Conservation (phyloP, 2,888 invertebrate genomes). For the Hecatera dysodea region DNA sequence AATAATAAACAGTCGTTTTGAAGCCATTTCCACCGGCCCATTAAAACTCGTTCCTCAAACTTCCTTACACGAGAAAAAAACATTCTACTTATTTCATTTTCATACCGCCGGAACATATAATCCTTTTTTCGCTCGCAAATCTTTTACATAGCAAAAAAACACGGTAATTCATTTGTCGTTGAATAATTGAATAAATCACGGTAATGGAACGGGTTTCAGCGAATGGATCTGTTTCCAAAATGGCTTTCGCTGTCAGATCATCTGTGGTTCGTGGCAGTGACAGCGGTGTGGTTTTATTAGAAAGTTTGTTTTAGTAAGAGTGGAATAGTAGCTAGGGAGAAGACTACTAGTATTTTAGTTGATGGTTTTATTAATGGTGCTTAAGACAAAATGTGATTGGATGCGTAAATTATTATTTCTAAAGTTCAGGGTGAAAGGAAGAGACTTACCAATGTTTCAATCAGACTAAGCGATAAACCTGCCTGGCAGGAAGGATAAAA, state of each 20-base stretch:
- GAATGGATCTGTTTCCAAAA: slow-evolving; percentile 82
- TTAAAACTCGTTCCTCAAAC: slow-evolving; percentile 20
- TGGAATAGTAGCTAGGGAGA: background rate
- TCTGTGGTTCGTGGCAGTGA: slow-evolving; percentile 37
- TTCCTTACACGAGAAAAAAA: slow-evolving; percentile 18
- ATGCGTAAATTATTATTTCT: no score
- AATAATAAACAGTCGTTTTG: background rate
- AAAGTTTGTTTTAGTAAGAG: background rate
- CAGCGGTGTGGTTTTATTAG: slow-evolving; percentile 15
- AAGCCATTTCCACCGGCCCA: background rate
- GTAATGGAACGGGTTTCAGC: slow-evolving; percentile 84
- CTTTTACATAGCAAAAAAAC: slow-evolving; percentile 70
- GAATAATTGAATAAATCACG: slow-evolving; percentile 88
- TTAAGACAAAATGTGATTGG: no score
- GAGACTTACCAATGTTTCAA: no score
- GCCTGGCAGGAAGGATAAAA: no score
- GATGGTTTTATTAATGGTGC: no score
- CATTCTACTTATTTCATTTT: slow-evolving; percentile 40
- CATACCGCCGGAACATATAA: slow-evolving; percentile 42
- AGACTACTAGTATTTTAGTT: no score
- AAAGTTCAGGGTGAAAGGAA: no score
- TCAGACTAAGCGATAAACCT: no score
- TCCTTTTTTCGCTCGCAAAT: slow-evolving; percentile 53
- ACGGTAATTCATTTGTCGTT: slow-evolving; percentile 82
- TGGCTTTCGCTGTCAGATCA: slow-evolving; percentile 70